Evolutionary conservation across 1,140 invertebrate genomes (phyloP), one percentile per base, ranked within the genome.

Genomic region (Zaprionus ghesquierei): DNA sequence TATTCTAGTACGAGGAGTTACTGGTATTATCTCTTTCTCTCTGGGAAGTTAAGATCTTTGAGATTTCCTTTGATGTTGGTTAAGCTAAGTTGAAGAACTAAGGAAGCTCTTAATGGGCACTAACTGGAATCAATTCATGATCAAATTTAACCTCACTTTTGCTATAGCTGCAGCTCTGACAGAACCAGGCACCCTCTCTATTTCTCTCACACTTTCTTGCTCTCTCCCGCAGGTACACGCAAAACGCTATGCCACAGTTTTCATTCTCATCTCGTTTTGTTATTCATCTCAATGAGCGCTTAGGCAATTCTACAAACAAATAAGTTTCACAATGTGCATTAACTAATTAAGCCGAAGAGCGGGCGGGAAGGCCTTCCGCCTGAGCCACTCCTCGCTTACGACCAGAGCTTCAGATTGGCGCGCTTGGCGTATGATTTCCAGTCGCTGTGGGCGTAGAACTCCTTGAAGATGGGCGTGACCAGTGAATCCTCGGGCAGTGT

Each of bases 401-500:
- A 93, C 84, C 93, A 92, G 58, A 94, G 79, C 71, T 93, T 93
- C 20, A 94, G 81, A 77, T 94, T 79, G 12, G 92, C 92, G 64
- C 94, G 93, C 66, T 93, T 93, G 56, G 84, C 92, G 85, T 93
- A 93, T 2, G 93, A 93, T 41, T 92, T 92, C 51, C 93, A 92
- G 51, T 93, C 92, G 38, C 92, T 78, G 90, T 96, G 96, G 33
- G 93, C 95, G 78, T 95, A 96, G 90, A 95, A 97, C 90, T 97
- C 96, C 64, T 94, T 92, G 77, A 94, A 93, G 41, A 92, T 92
- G 9, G 95, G 94, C 66, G 94, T 92, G 8, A 95, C 90, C 13
- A 96, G 93, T 5, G 93, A 93, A 70, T 94, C 94, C 33, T 92
- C 79, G 12, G 93, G 93, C 29, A 93, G 55, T 6, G 92, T 93